Conservation (phyloP, 2,797 vertebrate species). For the Sardinella longiceps region DNA sequence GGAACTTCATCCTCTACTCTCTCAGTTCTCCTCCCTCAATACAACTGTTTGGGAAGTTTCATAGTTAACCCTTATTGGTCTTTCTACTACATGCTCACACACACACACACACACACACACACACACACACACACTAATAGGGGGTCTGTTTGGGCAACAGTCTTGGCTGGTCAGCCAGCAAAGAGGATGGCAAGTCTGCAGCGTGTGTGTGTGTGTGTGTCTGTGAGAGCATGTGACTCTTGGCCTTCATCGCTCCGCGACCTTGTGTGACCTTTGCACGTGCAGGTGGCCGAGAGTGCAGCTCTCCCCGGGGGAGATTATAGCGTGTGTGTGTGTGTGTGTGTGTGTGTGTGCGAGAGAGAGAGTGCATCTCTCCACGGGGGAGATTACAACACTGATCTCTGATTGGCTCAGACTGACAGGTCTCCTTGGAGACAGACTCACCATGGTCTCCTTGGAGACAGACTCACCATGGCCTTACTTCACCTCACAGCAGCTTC, state of each 20-base stretch:
- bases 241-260: neutral
- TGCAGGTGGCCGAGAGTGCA: neutral
- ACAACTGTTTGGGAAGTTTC: too few species aligned
- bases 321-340: too few species aligned
- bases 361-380: too few species aligned
- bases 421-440: neutral
- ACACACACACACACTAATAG: too few species aligned
- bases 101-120: too few species aligned
- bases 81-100: too few species aligned
- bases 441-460: neutral
- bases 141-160: neutral
- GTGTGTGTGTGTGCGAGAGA: too few species aligned
- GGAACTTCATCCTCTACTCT: too few species aligned
- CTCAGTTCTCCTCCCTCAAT: too few species aligned
- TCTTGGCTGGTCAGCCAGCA: neutral
- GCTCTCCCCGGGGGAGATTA: neutral
- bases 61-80: too few species aligned
- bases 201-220: too few species aligned
- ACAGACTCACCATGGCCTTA: neutral
- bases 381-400: neutral
- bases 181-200: neutral
- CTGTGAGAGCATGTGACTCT: neutral
- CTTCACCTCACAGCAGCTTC: too few species aligned
- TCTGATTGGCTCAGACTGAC: neutral
- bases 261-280: neutral